These are phyloP conservation scores for Plutella xylostella DNA, from an alignment of 2,888 invertebrate species.

Conservation along the genomic window DNA sequence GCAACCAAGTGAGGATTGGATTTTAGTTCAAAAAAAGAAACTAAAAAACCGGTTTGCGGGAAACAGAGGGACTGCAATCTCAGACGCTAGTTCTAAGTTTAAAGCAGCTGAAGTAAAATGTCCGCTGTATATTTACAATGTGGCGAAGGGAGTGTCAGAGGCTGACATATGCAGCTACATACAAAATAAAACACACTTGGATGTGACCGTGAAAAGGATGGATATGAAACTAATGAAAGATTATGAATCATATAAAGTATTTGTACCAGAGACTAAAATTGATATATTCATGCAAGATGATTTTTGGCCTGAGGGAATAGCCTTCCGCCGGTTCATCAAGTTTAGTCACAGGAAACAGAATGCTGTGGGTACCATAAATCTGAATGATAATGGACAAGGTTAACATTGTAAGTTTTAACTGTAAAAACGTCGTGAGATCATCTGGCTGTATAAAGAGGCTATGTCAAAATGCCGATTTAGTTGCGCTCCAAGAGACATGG, in stretches of 20 bases:
- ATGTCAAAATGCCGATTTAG: slow-evolving; percentile 1
- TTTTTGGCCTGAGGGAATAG: slow-evolving; percentile 17
- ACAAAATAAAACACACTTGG: neutral
- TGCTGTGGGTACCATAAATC: neutral
- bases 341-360: neutral
- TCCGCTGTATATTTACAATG: neutral
- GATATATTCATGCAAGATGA: slow-evolving; percentile 10
- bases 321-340: slow-evolving; percentile 11
- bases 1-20: neutral
- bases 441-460: neutral
- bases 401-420: slow-evolving; percentile 7
- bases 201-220: slow-evolving; percentile 5
- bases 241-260: slow-evolving; percentile 15
- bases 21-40: neutral
- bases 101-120: neutral
- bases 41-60: neutral
- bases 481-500: slow-evolving; percentile 10
- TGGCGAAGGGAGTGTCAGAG: neutral
- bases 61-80: neutral
- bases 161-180: neutral
- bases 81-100: neutral
- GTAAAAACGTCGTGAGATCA: slow-evolving; percentile 1
- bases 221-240: slow-evolving; percentile 8
- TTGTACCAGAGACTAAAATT: slow-evolving; percentile 10
- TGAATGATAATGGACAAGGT: neutral